Evolutionary conservation across 2,113 vertebrate genomes (phyloP), one percentile per base, ranked within the genome.

Genomic region (Cryptotis parvus): DNA sequence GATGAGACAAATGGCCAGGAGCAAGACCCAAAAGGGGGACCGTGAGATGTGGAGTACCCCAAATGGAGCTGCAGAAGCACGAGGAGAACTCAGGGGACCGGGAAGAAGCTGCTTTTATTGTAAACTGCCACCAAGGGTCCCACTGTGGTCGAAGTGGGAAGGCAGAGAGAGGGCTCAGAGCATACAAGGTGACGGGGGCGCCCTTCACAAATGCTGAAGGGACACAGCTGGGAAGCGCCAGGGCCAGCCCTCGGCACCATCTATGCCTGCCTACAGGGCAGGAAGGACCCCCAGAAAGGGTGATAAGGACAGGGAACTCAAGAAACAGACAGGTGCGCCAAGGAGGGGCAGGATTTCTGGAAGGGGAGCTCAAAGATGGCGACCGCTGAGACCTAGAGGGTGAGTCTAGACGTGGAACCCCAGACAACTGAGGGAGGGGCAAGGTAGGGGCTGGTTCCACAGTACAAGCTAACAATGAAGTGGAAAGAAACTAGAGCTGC

Each of bases 221-320:
- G 7, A 31, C 7, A 9, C 12, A 11, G 22, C 6, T 26, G n/a
- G n/a, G n/a, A n/a, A n/a, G n/a, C n/a, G n/a, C n/a, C n/a, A n/a
- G n/a, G n/a, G n/a, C n/a, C n/a, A n/a, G n/a, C n/a, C n/a, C n/a
- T n/a, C n/a, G n/a, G n/a, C 15, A 66, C 16, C 4, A 3, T 31
- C 45, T 6, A 2, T 0, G 27, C 45, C 26, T 29, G n/a, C 45
- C 45, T 49, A 9, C 29, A 2, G 65, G 69, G 9, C 33, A 1
- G 43, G 14, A 37, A 41, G 16, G 41, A 37, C 37, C 12, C 29
- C 27, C 12, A 12, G 65, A 26, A 18, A 18, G 20, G 33, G 24
- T 1, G 58, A 10, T 0, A 29, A 14, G 61, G 39, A 3, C 33
- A 14, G n/a, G 11, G 52, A 1, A 8, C 4, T 9, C 3, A 26